These are phyloP conservation scores for Scaptodrosophila latifasciaeformis DNA, from an alignment of 2,888 invertebrate genomes.

Conservation along the genomic window DNA sequence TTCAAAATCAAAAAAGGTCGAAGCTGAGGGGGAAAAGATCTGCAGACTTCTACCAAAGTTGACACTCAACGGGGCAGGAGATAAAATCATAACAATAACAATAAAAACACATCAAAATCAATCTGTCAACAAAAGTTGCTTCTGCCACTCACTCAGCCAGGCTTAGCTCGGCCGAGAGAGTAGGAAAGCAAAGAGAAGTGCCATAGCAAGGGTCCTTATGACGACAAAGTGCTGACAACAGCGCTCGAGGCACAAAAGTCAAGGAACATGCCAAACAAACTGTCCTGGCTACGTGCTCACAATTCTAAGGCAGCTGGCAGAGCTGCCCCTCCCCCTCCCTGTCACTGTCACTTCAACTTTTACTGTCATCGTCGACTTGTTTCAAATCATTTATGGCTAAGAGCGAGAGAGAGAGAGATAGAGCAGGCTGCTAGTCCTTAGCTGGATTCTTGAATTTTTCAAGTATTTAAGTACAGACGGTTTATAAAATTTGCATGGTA, in stretches of 20 bases:
- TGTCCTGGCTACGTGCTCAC: conserved; percentile 30
- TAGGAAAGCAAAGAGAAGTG: too few species aligned
- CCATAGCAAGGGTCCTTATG: conserved; percentile 5
- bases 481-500: conserved; percentile 26
- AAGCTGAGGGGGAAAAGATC: too few species aligned
- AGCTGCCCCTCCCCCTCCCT: too few species aligned
- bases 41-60: background rate
- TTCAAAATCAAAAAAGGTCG: conserved; percentile 7
- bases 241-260: conserved; percentile 11
- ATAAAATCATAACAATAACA: conserved; percentile 55
- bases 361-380: too few species aligned
- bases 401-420: too few species aligned
- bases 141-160: too few species aligned
- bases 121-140: conserved; percentile 59
- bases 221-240: conserved; percentile 41
- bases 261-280: conserved; percentile 26
- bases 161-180: too few species aligned
- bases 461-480: conserved; percentile 58
- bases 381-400: too few species aligned
- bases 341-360: too few species aligned
- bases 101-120: conserved; percentile 65
- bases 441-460: conserved; percentile 36
- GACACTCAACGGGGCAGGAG: background rate
- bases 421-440: too few species aligned
- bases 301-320: conserved; percentile 1